These are phyloP conservation scores for Pissodes strobi DNA, from an alignment of 1,140 invertebrate genomes.

Conservation along the genomic window DNA sequence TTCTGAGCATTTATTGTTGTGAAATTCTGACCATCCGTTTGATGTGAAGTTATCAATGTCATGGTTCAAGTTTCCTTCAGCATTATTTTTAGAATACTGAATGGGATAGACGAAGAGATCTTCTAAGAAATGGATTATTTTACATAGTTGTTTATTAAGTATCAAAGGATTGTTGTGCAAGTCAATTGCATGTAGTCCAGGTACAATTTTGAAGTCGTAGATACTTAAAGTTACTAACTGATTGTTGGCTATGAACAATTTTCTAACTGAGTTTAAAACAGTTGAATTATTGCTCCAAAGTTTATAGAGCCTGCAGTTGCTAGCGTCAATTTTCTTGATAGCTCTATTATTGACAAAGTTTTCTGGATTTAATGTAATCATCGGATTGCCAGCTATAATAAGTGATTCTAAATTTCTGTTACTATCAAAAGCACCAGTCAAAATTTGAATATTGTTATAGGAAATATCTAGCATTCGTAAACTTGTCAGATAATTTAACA, in stretches of 20 bases:
- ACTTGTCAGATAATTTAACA: constrained; percentile 37
- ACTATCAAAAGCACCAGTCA: constrained; percentile 66
- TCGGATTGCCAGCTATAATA: constrained; percentile 70
- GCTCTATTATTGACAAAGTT: constrained; percentile 65
- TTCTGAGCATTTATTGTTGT: constrained; percentile 25
- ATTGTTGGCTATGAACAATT: constrained; percentile 64
- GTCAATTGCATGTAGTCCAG: constrained; percentile 66
- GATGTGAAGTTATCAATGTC: constrained; percentile 32
- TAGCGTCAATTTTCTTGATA: constrained; percentile 66
- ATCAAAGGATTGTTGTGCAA: constrained; percentile 67
- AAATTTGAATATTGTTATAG: constrained; percentile 39
- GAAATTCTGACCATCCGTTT: constrained; percentile 28
- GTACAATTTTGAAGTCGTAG: constrained; percentile 62
- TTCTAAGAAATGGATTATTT: constrained; percentile 63
- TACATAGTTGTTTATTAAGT: constrained; percentile 64
- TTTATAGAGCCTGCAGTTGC: constrained; percentile 64
- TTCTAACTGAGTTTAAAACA: constrained; percentile 58
- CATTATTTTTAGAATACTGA: constrained; percentile 13
- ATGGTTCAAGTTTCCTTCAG: constrained; percentile 17
- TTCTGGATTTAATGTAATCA: constrained; percentile 66
- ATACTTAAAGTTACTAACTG: constrained; percentile 61
- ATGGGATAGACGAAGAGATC: constrained; percentile 57
- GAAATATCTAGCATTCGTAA: constrained; percentile 45
- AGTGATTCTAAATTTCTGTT: constrained; percentile 67
- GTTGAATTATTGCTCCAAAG: constrained; percentile 64